Percentiles rank a stretch among this genome's conserved stretches.
Conservation (phyloP, 1,140 invertebrate genomes). For the Eumaeus atala region DNA sequence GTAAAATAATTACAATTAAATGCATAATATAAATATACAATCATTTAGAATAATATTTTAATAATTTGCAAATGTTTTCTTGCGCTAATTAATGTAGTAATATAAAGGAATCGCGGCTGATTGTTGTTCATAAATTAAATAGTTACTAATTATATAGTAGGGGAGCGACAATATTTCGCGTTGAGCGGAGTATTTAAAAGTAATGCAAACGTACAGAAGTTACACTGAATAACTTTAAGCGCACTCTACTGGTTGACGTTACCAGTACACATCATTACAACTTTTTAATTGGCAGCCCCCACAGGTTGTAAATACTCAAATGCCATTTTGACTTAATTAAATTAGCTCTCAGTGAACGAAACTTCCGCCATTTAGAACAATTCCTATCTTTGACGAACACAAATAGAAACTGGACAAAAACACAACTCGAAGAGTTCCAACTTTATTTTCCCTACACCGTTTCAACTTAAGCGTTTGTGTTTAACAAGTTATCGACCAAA, state of each 20-base stretch:
- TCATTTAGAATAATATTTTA: too few relatives aligned
- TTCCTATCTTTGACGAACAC: not conserved
- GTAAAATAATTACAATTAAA: too few relatives aligned
- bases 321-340: constrained; percentile 52
- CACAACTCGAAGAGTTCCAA: not conserved
- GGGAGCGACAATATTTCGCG: not conserved
- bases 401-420: not conserved
- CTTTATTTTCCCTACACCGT: not conserved
- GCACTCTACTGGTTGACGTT: constrained; percentile 34
- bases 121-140: too few relatives aligned
- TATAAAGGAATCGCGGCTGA: too few relatives aligned
- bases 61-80: too few relatives aligned
- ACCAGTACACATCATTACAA: constrained; percentile 40
- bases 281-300: constrained; percentile 57
- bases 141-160: too few relatives aligned
- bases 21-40: too few relatives aligned
- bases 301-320: constrained; percentile 49
- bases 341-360: constrained; percentile 44
- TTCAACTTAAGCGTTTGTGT: too few relatives aligned
- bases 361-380: constrained; percentile 22
- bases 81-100: too few relatives aligned
- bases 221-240: constrained; percentile 14
- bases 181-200: constrained; percentile 8
- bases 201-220: constrained; percentile 1
- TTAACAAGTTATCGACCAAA: too few relatives aligned